These are phyloP conservation scores for Anticlea derivata DNA, from an alignment of 2,888 invertebrate species.

Conservation along the genomic window DNA sequence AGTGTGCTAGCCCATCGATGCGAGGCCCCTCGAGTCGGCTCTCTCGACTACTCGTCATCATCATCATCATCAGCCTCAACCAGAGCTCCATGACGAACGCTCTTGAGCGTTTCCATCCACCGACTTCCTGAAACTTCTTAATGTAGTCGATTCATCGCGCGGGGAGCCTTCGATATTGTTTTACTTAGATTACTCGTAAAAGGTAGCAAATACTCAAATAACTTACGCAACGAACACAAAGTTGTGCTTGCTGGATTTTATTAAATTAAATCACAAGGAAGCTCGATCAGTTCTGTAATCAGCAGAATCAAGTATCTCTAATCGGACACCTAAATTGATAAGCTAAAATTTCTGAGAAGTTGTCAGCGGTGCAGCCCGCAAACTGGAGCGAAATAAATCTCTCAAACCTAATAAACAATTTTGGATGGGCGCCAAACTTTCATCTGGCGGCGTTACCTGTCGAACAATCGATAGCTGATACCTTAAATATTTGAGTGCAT, in stretches of 20 bases:
- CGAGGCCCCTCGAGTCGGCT: neutral
- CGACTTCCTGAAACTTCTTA: too few relatives aligned
- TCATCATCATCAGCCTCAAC: too few relatives aligned
- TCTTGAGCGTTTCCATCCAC: too few relatives aligned
- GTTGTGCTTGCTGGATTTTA: neutral
- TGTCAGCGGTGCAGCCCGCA: constrained; percentile 32
- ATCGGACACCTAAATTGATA: constrained; percentile 29
- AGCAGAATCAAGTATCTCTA: neutral
- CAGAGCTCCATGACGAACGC: too few relatives aligned
- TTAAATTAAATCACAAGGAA: neutral
- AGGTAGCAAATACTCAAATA: too few relatives aligned
- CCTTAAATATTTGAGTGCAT: constrained; percentile 34
- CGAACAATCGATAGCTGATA: constrained; percentile 33
- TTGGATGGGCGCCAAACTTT: constrained; percentile 32
- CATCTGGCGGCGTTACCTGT: constrained; percentile 21
- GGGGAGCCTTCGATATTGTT: too few relatives aligned
- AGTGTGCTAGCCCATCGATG: constrained; percentile 30
- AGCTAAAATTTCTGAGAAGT: constrained; percentile 42
- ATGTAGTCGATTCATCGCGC: too few relatives aligned
- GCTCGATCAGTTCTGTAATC: neutral
- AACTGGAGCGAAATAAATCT: constrained; percentile 34
- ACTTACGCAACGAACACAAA: too few relatives aligned
- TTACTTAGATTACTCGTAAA: too few relatives aligned
- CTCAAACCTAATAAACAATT: constrained; percentile 14
- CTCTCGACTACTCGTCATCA: too few relatives aligned